Conservation (phyloP, 2,888 invertebrate genomes). For the Caenorhabditis sp. region DNA sequence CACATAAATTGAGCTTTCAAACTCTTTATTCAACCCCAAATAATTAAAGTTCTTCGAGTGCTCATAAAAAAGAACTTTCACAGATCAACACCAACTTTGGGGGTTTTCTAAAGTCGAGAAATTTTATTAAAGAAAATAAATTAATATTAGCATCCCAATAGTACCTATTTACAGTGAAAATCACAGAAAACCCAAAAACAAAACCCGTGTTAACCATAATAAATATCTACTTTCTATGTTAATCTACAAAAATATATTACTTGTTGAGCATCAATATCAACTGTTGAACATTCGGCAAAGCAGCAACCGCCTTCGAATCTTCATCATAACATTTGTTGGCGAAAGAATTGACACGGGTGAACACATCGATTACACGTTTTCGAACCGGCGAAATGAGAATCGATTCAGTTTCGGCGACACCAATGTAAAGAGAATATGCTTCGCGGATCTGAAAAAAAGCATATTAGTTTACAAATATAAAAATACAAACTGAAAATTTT, state of each 20-base stretch:
- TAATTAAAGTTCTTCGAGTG: too few relatives aligned
- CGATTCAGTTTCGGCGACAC: conserved; percentile 94
- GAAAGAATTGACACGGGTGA: conserved; percentile 83
- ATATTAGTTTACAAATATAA: not conserved
- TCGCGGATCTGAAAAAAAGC: conserved; percentile 73
- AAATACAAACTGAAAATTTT: not conserved
- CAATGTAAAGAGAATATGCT: conserved; percentile 92
- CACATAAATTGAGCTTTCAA: too few relatives aligned
- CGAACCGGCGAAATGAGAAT: conserved; percentile 91
- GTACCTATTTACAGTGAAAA: not conserved
- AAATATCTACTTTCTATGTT: too few relatives aligned
- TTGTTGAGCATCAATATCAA: conserved; percentile 76
- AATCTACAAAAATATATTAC: not conserved
- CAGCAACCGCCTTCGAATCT: conserved; percentile 85
- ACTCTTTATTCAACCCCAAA: too few relatives aligned
- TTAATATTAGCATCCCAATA: too few relatives aligned
- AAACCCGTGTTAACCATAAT: not conserved
- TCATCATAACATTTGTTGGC: conserved; percentile 80
- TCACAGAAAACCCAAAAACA: not conserved
- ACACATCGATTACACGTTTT: conserved; percentile 85
- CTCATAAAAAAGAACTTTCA: too few relatives aligned
- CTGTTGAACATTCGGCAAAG: conserved; percentile 91
- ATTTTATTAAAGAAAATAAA: too few relatives aligned
- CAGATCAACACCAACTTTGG: too few relatives aligned
- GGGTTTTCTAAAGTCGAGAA: too few relatives aligned